Evolutionary conservation across 2,888 invertebrate genomes (phyloP).

Genomic region (Prosapia bicincta): DNA sequence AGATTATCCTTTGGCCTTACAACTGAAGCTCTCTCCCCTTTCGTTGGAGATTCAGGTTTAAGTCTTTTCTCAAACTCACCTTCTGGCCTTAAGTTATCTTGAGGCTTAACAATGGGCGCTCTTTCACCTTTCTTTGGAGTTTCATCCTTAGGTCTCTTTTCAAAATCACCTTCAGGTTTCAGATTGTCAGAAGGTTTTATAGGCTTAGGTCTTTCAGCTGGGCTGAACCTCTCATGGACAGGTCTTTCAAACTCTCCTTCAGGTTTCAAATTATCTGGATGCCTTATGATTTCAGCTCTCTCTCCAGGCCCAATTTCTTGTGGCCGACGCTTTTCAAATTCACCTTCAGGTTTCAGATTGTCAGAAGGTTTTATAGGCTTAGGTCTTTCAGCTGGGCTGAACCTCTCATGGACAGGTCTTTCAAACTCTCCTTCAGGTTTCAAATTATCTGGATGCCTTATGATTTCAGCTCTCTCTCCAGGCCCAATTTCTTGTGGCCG

Average conservation of each 20-base stretch:
- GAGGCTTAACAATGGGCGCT: constrained; percentile 48
- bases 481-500: constrained; percentile 49
- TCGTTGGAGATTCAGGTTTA: constrained; percentile 31
- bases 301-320: constrained; percentile 45
- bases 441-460: constrained; percentile 53
- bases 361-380: constrained; percentile 51
- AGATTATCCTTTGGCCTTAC: constrained; percentile 53
- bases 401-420: constrained; percentile 45
- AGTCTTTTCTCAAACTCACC: constrained; percentile 52
- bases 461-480: constrained; percentile 51
- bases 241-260: constrained; percentile 49
- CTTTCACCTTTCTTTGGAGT: constrained; percentile 42
- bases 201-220: constrained; percentile 44
- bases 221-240: constrained; percentile 45
- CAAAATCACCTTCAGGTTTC: constrained; percentile 53
- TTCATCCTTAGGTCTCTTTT: constrained; percentile 48
- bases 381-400: constrained; percentile 48
- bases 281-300: constrained; percentile 43
- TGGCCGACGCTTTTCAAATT: constrained; percentile 42
- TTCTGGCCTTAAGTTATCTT: constrained; percentile 55
- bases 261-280: constrained; percentile 45
- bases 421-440: constrained; percentile 59
- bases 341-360: constrained; percentile 46
- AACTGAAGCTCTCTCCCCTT: constrained; percentile 50
- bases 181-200: constrained; percentile 51